phyloP scores from a whole-genome alignment of 1,140 invertebrate genomes.

The Bombus cullumanus region DNA sequence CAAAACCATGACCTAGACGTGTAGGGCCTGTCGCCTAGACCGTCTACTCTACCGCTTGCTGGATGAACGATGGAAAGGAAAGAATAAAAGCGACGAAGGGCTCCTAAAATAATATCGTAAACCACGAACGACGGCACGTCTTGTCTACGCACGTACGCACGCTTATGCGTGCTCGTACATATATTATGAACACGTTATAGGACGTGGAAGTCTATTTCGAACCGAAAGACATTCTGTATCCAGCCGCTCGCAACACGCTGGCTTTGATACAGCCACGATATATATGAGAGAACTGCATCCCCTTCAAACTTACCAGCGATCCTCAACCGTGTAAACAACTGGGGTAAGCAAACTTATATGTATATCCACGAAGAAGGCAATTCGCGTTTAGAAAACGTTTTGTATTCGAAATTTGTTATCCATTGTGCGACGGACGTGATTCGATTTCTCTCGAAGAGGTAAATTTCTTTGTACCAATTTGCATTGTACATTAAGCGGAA shows the following conservation, averaged over 20 bases:
- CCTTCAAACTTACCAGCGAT: slow-evolving; percentile 34
- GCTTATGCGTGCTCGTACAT: slow-evolving; percentile 41
- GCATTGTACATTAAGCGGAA: too few species aligned
- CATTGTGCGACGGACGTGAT: too few species aligned
- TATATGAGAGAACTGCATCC: slow-evolving; percentile 56
- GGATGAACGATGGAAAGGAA: slow-evolving; percentile 18
- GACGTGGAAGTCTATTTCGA: slow-evolving; percentile 69
- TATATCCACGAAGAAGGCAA: too few species aligned
- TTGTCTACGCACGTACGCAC: slow-evolving; percentile 23
- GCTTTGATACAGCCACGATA: slow-evolving; percentile 64
- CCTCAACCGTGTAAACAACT: slow-evolving; percentile 46
- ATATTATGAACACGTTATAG: slow-evolving; percentile 58
- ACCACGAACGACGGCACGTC: slow-evolving; percentile 30
- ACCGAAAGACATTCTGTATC: slow-evolving; percentile 58
- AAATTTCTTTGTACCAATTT: too few species aligned
- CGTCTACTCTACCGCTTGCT: background rate
- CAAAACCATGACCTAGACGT: slow-evolving; percentile 60
- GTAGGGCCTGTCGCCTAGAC: slow-evolving; percentile 18
- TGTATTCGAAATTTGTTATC: too few species aligned
- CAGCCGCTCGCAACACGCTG: slow-evolving; percentile 53
- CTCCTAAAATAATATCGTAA: slow-evolving; percentile 66
- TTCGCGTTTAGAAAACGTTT: too few species aligned
- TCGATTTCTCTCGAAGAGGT: too few species aligned
- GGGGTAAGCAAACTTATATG: background rate
- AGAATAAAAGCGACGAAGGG: slow-evolving; percentile 9